Evolutionary conservation across 2,797 vertebrate genomes (phyloP).

Genomic region (Microctenopoma steveboyesi): DNA sequence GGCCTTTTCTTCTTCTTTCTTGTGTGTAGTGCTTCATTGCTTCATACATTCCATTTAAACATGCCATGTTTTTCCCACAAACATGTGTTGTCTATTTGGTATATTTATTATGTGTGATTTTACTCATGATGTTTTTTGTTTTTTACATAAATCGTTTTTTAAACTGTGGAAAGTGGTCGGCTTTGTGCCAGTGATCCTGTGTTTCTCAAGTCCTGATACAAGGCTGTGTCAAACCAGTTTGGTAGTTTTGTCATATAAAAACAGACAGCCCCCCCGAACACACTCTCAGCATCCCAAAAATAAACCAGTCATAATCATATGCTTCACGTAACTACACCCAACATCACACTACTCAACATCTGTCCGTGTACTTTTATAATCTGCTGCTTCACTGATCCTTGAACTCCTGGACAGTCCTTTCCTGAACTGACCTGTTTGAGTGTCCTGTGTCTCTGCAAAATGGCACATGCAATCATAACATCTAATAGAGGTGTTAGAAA

Average conservation of each 20-base stretch:
- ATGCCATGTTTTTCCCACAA: conserved; percentile 54
- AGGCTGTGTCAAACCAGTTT: conserved; percentile 48
- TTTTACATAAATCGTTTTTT: conserved; percentile 66
- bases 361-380: conserved; percentile 21
- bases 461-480: conserved; percentile 21
- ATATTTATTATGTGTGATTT: conserved; percentile 84
- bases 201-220: conserved; percentile 46
- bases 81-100: conserved; percentile 66
- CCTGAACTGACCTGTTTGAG: conserved; percentile 1
- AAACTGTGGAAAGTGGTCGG: conserved; percentile 62
- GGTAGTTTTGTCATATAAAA: conserved; percentile 51
- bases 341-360: background rate
- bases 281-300: conserved; percentile 1
- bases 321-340: background rate
- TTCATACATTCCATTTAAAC: conserved; percentile 84
- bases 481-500: conserved; percentile 23
- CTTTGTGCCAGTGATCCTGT: conserved; percentile 41
- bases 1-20: conserved; percentile 42
- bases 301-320: conserved; percentile 4
- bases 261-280: conserved; percentile 62
- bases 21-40: conserved; percentile 63
- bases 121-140: conserved; percentile 80
- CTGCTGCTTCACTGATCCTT: conserved; percentile 1
- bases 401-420: conserved; percentile 1
- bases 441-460: conserved; percentile 35